Evolutionary conservation across 2,888 invertebrate genomes (phyloP).

Genomic region (Euclidia mi): DNA sequence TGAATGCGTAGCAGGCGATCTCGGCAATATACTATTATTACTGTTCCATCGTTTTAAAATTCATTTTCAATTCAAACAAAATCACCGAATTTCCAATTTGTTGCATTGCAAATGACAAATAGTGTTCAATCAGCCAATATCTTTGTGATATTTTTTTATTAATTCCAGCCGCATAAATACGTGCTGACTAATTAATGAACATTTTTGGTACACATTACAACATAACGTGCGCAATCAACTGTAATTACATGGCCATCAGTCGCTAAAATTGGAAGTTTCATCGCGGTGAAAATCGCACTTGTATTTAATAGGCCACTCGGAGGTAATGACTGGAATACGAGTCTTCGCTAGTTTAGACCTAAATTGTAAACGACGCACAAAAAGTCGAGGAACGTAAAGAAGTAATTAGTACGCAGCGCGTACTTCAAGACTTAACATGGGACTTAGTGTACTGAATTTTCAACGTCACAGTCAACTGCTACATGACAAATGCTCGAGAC

Average conservation of each 20-base stretch:
- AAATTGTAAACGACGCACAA: conserved; percentile 30
- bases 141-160: neutral
- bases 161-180: neutral
- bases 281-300: too few relatives aligned
- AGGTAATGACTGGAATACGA: conserved; percentile 26
- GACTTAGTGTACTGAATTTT: conserved; percentile 21
- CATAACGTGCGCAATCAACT: conserved; percentile 2
- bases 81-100: neutral
- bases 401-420: conserved; percentile 35
- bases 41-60: too few relatives aligned
- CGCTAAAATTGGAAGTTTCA: neutral
- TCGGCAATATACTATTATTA: too few relatives aligned
- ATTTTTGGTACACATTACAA: conserved; percentile 4
- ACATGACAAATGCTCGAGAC: conserved; percentile 10
- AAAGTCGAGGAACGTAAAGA: conserved; percentile 12
- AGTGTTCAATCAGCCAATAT: neutral
- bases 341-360: conserved; percentile 14
- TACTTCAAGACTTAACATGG: conserved; percentile 15
- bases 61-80: too few relatives aligned
- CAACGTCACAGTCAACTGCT: conserved; percentile 19
- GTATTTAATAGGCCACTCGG: conserved; percentile 14
- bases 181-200: neutral
- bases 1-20: too few relatives aligned
- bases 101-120: neutral
- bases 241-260: conserved; percentile 4